Percentiles rank a stretch among this genome's conserved stretches.
Evolutionary conservation across 2,888 invertebrate species (phyloP).

Genomic region (Cataglyphis albicans): DNA sequence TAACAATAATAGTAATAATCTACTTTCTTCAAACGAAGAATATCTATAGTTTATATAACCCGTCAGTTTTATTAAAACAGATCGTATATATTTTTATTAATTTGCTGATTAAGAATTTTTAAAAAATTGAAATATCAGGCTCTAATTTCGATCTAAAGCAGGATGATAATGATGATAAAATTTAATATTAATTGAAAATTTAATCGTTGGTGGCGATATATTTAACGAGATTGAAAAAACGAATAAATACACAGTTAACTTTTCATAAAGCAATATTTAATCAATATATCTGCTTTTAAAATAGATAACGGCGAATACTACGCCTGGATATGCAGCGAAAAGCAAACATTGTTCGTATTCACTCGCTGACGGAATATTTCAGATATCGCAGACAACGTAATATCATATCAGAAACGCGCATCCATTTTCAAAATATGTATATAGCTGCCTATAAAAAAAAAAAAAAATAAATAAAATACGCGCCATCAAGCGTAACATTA

Average conservation of each 20-base stretch:
- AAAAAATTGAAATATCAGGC: constrained; percentile 30
- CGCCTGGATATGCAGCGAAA: constrained; percentile 22
- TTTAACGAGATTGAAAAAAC: background rate
- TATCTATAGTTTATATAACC: background rate
- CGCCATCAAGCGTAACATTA: background rate
- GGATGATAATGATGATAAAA: background rate
- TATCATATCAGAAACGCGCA: background rate
- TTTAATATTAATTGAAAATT: background rate
- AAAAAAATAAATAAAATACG: background rate
- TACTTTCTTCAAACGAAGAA: background rate
- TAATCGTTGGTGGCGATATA: background rate
- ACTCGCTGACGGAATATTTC: constrained; percentile 14
- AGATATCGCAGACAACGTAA: constrained; percentile 8
- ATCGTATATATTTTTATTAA: background rate
- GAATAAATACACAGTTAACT: background rate
- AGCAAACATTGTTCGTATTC: constrained; percentile 18
- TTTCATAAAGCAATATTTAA: background rate
- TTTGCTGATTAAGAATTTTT: background rate
- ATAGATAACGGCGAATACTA: constrained; percentile 31
- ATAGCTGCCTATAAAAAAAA: background rate
- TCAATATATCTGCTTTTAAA: background rate
- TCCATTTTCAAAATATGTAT: constrained; percentile 19
- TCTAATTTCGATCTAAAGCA: constrained; percentile 40
- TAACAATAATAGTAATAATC: background rate
- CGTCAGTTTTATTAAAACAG: constrained; percentile 1